Conservation (phyloP, 2,113 vertebrate genomes). For the Nicator chloris region DNA sequence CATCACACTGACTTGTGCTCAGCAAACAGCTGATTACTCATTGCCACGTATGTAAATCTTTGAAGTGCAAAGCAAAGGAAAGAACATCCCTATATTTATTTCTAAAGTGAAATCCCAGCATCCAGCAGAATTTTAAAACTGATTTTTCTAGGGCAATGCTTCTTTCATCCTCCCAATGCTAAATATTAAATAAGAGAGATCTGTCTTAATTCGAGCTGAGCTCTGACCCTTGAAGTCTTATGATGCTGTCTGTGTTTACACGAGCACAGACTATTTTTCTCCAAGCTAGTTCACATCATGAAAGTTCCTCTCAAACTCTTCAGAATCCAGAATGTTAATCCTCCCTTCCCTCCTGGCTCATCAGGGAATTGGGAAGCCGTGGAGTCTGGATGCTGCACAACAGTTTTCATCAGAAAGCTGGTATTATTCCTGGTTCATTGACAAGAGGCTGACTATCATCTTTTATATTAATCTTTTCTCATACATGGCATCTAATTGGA, state of each 20-base stretch:
- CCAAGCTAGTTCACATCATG: neutral
- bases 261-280: neutral
- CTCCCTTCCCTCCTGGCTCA: neutral
- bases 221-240: conserved; percentile 12
- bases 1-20: neutral
- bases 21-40: neutral
- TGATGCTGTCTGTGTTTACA: neutral
- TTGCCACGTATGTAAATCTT: neutral
- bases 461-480: neutral
- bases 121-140: neutral
- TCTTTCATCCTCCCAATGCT: conserved; percentile 16
- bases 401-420: neutral
- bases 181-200: conserved; percentile 22
- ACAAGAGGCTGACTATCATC: neutral
- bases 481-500: neutral
- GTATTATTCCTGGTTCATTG: neutral
- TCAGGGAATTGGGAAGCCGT: neutral
- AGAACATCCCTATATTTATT: conserved; percentile 19
- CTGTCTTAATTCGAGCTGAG: conserved; percentile 23
- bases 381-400: neutral
- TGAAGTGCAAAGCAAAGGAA: conserved; percentile 1
- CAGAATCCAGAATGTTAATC: neutral
- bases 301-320: neutral
- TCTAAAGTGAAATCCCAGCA: neutral
- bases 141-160: conserved; percentile 33